Evolutionary conservation across 2,797 vertebrate genomes (phyloP).

Genomic region (Pachyuromys duprasi): DNA sequence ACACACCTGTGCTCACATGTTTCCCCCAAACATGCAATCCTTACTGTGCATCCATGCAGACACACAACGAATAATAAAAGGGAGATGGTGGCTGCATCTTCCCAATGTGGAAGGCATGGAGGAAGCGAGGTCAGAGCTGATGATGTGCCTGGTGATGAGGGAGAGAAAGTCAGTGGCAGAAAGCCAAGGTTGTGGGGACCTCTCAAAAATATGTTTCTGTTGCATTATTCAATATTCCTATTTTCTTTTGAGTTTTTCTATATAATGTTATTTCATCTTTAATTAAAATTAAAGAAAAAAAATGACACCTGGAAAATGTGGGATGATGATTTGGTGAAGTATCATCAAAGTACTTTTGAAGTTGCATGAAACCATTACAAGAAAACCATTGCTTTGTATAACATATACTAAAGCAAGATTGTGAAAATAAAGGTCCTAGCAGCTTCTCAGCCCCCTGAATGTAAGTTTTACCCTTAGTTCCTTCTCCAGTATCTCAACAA

Average conservation of each 20-base stretch:
- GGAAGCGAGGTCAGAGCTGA: background rate
- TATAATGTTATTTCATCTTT: constrained; percentile 30
- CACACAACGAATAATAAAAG: background rate
- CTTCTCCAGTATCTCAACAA: background rate
- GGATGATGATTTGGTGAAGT: background rate
- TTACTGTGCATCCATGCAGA: background rate
- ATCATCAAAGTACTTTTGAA: background rate
- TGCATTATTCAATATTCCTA: background rate
- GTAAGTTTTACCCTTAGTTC: background rate
- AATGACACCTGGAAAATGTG: background rate
- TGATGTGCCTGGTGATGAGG: background rate
- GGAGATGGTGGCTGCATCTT: background rate
- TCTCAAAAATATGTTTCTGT: background rate
- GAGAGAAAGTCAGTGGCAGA: background rate
- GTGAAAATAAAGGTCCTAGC: background rate
- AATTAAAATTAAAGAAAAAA: background rate
- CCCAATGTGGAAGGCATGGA: background rate
- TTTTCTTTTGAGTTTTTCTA: background rate
- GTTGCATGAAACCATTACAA: background rate
- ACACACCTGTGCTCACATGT: background rate
- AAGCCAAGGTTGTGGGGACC: background rate
- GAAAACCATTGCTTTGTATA: background rate
- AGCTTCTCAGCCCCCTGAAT: background rate
- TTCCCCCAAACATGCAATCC: background rate
- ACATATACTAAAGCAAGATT: background rate